Evolutionary conservation across 2,113 vertebrate genomes (phyloP).

Genomic region (Corythornis cristatus): DNA sequence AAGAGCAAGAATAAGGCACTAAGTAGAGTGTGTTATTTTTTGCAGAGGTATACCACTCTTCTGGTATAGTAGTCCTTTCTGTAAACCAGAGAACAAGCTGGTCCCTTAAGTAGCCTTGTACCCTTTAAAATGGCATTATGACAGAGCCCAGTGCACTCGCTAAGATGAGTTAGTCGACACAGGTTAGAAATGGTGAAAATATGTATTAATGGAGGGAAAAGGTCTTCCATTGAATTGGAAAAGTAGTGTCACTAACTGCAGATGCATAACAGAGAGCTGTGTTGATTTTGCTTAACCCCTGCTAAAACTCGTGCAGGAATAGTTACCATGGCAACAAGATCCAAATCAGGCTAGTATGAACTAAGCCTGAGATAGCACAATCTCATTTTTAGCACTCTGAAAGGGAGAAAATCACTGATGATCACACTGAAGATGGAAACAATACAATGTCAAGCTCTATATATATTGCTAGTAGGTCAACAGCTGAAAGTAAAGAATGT

Average conservation of each 20-base stretch:
- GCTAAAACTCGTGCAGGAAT: conserved; percentile 12
- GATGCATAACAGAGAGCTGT: background rate
- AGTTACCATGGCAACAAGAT: conserved; percentile 67
- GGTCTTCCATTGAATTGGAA: background rate
- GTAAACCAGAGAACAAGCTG: background rate
- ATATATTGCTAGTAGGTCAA: background rate
- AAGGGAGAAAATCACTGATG: conserved; percentile 5
- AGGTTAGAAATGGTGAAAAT: background rate
- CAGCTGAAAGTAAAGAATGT: background rate
- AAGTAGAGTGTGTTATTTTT: background rate
- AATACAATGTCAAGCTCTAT: background rate
- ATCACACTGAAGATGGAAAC: conserved; percentile 20
- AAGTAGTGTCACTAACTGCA: background rate
- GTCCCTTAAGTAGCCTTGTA: background rate
- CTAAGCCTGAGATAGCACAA: conserved; percentile 47
- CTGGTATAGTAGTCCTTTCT: background rate
- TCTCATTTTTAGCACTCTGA: conserved; percentile 48
- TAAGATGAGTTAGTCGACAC: background rate
- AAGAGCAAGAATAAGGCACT: background rate
- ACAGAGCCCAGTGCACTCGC: background rate
- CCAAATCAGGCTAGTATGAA: conserved; percentile 50
- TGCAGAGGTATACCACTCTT: background rate
- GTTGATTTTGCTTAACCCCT: conserved; percentile 52
- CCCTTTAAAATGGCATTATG: background rate
- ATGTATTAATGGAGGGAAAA: background rate